These are phyloP conservation scores for Trissolcus basalis DNA, from an alignment of 1,140 invertebrate species.

Conservation along the genomic window DNA sequence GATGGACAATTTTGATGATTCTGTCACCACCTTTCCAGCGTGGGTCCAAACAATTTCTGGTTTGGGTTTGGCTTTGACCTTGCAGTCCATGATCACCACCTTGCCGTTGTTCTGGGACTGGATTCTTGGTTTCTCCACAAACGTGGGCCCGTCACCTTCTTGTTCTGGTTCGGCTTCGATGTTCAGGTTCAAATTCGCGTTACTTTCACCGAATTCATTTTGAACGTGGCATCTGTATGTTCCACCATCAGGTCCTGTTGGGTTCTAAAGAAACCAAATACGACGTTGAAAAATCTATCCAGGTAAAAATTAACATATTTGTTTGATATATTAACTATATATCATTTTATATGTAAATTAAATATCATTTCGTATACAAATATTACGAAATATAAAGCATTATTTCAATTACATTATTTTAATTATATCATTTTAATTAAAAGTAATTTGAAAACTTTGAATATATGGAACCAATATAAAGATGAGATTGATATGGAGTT, in stretches of 20 bases:
- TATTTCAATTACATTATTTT: no score
- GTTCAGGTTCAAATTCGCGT: slow-evolving; percentile 98
- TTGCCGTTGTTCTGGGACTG: slow-evolving; percentile 96
- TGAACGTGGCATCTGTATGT: slow-evolving; percentile 97
- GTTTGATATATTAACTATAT: no score
- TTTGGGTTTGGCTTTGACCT: slow-evolving; percentile 94
- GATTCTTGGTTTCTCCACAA: slow-evolving; percentile 97
- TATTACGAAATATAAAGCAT: no score
- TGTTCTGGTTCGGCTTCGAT: slow-evolving; percentile 95
- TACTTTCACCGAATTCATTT: slow-evolving; percentile 98
- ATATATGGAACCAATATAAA: no score
- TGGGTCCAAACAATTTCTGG: slow-evolving; percentile 96
- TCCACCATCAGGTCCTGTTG: slow-evolving; percentile 94
- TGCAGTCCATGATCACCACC: slow-evolving; percentile 98
- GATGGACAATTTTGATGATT: slow-evolving; percentile 87
- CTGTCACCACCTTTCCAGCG: slow-evolving; percentile 85
- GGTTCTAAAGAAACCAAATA: slow-evolving; percentile 87
- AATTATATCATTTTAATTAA: no score
- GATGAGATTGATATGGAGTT: no score
- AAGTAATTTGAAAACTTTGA: no score
- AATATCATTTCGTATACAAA: no score
- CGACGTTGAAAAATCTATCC: no score
- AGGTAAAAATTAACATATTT: no score
- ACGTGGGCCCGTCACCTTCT: slow-evolving; percentile 96
- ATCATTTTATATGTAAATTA: no score